A percentile compares a stretch with the other conserved stretches of the same genome.
Conservation (phyloP, 2,888 invertebrate genomes). For the Theristus sp. region DNA sequence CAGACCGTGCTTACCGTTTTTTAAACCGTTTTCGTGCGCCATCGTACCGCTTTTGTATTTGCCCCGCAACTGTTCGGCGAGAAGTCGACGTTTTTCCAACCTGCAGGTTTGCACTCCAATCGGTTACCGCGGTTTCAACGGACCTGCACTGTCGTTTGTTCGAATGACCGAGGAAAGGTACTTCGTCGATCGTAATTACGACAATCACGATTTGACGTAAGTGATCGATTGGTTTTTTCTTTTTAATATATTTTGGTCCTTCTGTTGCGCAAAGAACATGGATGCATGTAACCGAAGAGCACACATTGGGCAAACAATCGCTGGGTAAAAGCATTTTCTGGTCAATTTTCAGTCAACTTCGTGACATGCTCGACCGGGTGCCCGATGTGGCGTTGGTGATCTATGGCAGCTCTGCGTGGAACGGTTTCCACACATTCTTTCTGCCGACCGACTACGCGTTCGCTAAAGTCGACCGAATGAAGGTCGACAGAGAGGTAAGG, state of each 20-base stretch:
- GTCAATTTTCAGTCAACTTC: conserved; percentile 17
- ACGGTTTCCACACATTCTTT: conserved; percentile 29
- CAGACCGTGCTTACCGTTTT: too few species aligned
- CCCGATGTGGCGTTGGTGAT: conserved; percentile 27
- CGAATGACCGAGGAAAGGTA: conserved; percentile 19
- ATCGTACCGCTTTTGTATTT: too few species aligned
- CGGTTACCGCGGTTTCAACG: conserved; percentile 21
- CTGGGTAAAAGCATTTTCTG: neutral
- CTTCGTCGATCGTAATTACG: conserved; percentile 24
- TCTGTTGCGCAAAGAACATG: too few species aligned
- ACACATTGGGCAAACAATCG: neutral
- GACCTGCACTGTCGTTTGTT: conserved; percentile 24
- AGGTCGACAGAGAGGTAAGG: conserved; percentile 23
- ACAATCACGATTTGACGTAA: conserved; percentile 25
- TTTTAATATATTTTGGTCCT: too few species aligned
- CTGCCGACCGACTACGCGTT: conserved; percentile 28
- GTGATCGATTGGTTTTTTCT: too few species aligned
- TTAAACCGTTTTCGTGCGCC: too few species aligned
- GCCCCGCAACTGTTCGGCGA: too few species aligned
- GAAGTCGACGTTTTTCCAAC: too few species aligned
- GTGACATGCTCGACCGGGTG: conserved; percentile 23
- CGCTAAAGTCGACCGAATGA: conserved; percentile 23
- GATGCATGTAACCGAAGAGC: too few species aligned
- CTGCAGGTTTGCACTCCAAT: conserved; percentile 26
- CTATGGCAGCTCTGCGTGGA: conserved; percentile 22